Evolutionary conservation across 2,888 invertebrate genomes (phyloP), one percentile per base, ranked within the genome.

Genomic region (Muschampia plurimacula): DNA sequence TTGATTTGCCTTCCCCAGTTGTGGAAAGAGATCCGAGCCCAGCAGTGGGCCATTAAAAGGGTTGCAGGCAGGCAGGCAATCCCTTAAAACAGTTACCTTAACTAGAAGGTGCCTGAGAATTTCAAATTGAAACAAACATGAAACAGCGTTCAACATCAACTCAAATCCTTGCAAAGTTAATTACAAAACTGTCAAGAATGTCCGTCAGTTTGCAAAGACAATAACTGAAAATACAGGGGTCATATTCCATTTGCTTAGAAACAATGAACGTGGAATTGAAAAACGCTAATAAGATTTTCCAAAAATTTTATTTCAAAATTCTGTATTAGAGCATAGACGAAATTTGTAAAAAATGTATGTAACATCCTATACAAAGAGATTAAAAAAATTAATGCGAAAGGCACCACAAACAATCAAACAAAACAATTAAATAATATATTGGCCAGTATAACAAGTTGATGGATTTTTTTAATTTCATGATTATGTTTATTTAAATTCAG

Each of bases 101-200:
- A n/a, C n/a, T n/a, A n/a, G n/a, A n/a, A n/a, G 55, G 57, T 10
- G 39, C 12, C 22, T 59, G 9, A 9, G 8, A 15, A 55, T 57
- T 57, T 44, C 36, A 57, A 67, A 57, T 55, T 57, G 44, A 59
- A 44, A 44, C 57, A 41, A 6, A 67, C 67, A 8, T 62, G 67
- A 15, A 39, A 55, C 9, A 32, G 12, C 41, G 12, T 55, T 55
- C 12, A 32, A 13, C 4, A 39, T 41, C 7, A 32, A 13, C 5
- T 57, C 55, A 55, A 67, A 57, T 67, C 67, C 55, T 67, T 28
- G 41, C 13, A 67, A 67, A 55, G 55, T 67, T 67, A 67, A 67
- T 67, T 57, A 67, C 67, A 67, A 57, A 52, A 55, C 67, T 57
- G 67, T 57, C 67, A 67, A 22, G 49, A 67, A 55, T 15, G 67